A percentile compares a stretch with the other conserved stretches of the same genome.
phyloP scores from a whole-genome alignment of 2,797 vertebrate genomes.

The Neomorphus geoffroyi region DNA sequence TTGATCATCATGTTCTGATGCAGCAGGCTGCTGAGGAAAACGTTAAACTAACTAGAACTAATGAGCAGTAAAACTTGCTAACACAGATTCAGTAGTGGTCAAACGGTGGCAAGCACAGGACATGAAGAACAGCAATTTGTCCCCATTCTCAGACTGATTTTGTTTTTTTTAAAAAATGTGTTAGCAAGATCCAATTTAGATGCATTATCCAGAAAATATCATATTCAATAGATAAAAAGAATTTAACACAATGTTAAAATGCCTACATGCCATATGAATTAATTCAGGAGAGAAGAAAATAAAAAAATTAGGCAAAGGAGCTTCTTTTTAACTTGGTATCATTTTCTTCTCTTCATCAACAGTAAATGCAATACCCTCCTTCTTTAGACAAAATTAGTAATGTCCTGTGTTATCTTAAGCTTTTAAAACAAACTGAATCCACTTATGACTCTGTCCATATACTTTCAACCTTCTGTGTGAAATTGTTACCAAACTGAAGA shows the following conservation, averaged over 20 bases:
- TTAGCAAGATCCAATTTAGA: background rate
- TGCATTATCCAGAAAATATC: background rate
- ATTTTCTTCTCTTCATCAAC: background rate
- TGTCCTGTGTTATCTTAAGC: background rate
- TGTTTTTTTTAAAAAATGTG: too few species aligned
- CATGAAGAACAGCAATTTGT: background rate
- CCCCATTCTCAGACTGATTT: background rate
- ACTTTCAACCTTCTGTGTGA: background rate
- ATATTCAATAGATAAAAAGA: background rate
- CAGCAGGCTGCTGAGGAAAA: background rate
- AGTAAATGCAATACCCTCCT: background rate
- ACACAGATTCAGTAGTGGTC: background rate
- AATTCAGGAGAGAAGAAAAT: background rate
- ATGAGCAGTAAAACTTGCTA: background rate
- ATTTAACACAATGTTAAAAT: background rate
- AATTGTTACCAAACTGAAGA: background rate
- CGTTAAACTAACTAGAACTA: slow-evolving; percentile 10
- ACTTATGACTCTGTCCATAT: background rate
- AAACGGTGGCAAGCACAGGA: background rate
- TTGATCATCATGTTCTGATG: background rate
- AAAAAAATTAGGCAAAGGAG: background rate
- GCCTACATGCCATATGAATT: fast-evolving
- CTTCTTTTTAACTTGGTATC: background rate
- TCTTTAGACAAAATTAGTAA: background rate
- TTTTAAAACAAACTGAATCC: background rate